Conservation (phyloP, 2,797 vertebrate species). For the Pantherophis alleghaniensis region DNA sequence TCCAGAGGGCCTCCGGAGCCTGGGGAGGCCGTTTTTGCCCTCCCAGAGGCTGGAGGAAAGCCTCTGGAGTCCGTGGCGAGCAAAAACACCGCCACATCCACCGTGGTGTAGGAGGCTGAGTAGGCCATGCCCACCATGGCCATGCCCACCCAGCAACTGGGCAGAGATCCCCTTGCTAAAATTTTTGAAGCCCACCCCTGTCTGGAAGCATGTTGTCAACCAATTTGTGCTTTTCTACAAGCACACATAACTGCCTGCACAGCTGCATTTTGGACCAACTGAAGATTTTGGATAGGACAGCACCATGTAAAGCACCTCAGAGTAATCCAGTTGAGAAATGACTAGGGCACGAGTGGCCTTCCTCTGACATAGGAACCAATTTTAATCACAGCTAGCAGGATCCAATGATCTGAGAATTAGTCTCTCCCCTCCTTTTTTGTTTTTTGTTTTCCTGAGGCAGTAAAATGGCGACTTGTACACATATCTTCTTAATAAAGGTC, state of each 20-base stretch:
- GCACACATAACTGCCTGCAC: background rate
- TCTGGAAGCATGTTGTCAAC: background rate
- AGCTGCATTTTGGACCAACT: background rate
- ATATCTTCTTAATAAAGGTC: constrained; percentile 62
- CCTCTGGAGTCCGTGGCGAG: too few relatives aligned
- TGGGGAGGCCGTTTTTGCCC: too few relatives aligned
- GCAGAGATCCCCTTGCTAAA: too few relatives aligned
- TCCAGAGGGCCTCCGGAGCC: too few relatives aligned
- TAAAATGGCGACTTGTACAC: constrained; percentile 60
- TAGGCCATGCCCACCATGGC: too few relatives aligned
- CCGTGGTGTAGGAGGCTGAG: too few relatives aligned
- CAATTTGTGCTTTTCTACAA: background rate
- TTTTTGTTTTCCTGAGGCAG: constrained; percentile 25
- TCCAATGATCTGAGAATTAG: background rate
- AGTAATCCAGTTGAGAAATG: background rate
- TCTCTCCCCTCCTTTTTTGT: background rate
- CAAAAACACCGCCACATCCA: too few relatives aligned
- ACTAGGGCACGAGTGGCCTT: background rate
- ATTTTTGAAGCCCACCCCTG: too few relatives aligned
- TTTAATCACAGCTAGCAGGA: background rate
- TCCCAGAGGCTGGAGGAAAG: too few relatives aligned
- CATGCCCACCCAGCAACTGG: too few relatives aligned
- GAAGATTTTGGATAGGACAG: background rate
- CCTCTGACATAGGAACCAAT: background rate
- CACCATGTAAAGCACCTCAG: background rate